These are phyloP conservation scores for Chaenodraco wilsoni DNA, from an alignment of 2,797 vertebrate species.

Conservation along the genomic window DNA sequence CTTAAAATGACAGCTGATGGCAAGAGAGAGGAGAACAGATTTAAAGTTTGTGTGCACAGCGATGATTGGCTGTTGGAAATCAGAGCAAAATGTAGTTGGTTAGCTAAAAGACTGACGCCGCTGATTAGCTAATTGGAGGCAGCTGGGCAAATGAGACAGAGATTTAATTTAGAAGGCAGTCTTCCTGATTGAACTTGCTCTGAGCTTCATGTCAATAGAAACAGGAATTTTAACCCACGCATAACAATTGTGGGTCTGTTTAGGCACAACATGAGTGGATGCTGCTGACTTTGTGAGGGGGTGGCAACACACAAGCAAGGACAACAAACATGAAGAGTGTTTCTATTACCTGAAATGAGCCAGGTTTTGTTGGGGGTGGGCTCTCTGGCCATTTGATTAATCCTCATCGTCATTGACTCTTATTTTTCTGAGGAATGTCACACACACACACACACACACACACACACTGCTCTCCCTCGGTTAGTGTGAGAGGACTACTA, in stretches of 20 bases:
- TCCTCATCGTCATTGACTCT: conserved; percentile 66
- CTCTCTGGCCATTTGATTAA: conserved; percentile 49
- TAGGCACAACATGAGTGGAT: conserved; percentile 11
- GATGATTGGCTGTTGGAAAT: too few species aligned
- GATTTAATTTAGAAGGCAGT: too few species aligned
- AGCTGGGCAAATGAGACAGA: too few species aligned
- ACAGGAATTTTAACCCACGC: background rate
- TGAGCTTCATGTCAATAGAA: background rate
- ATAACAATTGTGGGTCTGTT: conserved; percentile 23
- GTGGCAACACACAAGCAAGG: conserved; percentile 1
- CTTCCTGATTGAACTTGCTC: too few species aligned
- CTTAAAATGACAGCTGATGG: too few species aligned
- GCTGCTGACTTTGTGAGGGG: conserved; percentile 20
- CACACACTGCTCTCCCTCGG: conserved; percentile 36
- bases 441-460: conserved; percentile 31
- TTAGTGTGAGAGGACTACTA: conserved; percentile 60
- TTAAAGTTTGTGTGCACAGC: too few species aligned
- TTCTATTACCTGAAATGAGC: conserved; percentile 66
- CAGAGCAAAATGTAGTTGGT: too few species aligned
- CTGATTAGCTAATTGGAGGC: too few species aligned
- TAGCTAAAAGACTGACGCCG: too few species aligned
- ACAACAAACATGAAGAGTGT: conserved; percentile 37
- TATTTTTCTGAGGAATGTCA: conserved; percentile 56
- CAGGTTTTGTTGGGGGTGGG: conserved; percentile 56
- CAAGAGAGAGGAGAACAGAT: too few species aligned